Conservation (phyloP, 1,140 invertebrate genomes). For the Drosophila watanabei region DNA sequence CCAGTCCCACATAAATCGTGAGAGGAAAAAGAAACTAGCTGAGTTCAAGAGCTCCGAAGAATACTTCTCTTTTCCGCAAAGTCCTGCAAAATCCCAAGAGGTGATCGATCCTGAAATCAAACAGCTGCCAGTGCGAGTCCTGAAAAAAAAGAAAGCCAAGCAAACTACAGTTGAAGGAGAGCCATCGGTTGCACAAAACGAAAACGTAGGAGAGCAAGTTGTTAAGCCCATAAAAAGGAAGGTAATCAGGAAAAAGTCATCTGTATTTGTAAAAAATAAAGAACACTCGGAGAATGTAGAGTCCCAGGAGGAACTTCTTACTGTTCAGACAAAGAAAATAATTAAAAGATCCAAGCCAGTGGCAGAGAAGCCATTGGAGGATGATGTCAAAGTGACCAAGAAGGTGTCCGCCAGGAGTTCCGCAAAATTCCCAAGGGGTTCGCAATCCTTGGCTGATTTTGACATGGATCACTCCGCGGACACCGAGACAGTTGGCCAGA, state of each 20-base stretch:
- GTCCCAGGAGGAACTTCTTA: background rate
- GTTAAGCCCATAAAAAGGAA: constrained; percentile 20
- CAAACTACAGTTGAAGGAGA: background rate
- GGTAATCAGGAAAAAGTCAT: constrained; percentile 15
- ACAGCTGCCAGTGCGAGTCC: background rate
- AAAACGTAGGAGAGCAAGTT: background rate
- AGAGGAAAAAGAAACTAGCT: background rate
- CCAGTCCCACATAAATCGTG: background rate
- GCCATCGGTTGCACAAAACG: background rate
- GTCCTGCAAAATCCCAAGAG: background rate
- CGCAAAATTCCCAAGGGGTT: background rate
- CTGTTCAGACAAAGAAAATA: constrained; percentile 7
- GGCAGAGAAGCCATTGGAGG: background rate
- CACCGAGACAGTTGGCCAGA: background rate
- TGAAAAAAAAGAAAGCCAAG: constrained; percentile 32
- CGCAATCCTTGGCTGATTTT: background rate
- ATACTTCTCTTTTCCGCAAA: constrained; percentile 10
- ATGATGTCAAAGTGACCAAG: background rate
- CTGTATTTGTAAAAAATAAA: background rate
- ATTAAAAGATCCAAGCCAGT: constrained; percentile 14
- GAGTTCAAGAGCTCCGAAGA: constrained; percentile 13
- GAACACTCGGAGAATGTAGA: background rate
- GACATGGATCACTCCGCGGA: background rate
- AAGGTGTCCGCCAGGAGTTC: background rate
- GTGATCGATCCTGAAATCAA: background rate